Conservation (phyloP, 2,888 invertebrate genomes). For the Caenorhabditis virilis region DNA sequence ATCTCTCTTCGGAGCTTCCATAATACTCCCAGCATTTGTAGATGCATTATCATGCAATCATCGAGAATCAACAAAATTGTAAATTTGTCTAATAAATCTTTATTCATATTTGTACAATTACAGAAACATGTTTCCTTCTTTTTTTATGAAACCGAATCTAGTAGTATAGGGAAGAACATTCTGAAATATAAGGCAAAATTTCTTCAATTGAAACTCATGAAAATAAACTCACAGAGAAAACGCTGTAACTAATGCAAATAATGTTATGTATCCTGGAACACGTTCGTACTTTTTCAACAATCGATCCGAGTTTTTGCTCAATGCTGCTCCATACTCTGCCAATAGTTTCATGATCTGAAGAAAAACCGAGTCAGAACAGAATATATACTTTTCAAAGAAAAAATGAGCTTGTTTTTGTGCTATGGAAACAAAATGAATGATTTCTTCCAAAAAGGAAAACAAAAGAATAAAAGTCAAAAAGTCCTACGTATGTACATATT, state of each 20-base stretch:
- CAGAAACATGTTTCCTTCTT: background rate
- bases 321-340: conserved; percentile 15
- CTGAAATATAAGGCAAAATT: background rate
- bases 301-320: conserved; percentile 24
- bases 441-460: too few relatives aligned
- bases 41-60: conserved; percentile 16
- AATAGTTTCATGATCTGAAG: too few relatives aligned
- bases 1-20: conserved; percentile 34
- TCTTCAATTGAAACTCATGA: background rate
- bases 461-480: too few relatives aligned
- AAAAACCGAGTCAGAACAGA: too few relatives aligned
- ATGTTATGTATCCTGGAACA: conserved; percentile 16
- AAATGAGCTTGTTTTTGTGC: too few relatives aligned
- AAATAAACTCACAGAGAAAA: conserved; percentile 18
- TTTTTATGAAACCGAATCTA: background rate
- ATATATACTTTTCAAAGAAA: too few relatives aligned
- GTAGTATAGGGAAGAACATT: background rate
- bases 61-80: conserved; percentile 25
- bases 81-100: background rate
- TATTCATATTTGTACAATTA: background rate
- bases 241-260: conserved; percentile 6
- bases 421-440: too few relatives aligned
- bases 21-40: conserved; percentile 36
- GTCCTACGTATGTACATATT: too few relatives aligned
- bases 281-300: conserved; percentile 24